These are phyloP conservation scores for Mayetiola destructor DNA, from an alignment of 2,888 invertebrate species.

Conservation along the genomic window DNA sequence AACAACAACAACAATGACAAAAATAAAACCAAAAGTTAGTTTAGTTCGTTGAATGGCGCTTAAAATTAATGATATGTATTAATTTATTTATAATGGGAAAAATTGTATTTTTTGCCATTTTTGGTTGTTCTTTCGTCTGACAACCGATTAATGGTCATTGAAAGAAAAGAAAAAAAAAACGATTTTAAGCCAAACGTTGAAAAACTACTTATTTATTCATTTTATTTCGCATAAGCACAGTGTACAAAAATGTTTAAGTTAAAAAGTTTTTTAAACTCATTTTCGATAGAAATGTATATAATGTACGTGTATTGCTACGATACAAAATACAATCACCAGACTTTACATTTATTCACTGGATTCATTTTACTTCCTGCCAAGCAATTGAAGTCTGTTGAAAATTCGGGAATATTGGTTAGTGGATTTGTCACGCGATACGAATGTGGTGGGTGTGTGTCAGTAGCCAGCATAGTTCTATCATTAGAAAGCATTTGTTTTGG, in stretches of 20 bases:
- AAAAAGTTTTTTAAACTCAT: not conserved
- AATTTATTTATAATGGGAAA: no score
- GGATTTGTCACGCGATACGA: not conserved
- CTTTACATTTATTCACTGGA: not conserved
- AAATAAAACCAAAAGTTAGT: no score
- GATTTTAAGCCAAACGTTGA: no score
- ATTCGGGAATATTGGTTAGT: not conserved
- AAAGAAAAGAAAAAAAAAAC: not conserved
- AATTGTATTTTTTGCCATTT: no score
- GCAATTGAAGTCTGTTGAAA: not conserved
- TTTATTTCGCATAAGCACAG: not conserved
- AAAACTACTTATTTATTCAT: not conserved
- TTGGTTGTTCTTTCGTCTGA: no score
- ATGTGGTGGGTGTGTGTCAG: not conserved
- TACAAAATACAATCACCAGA: not conserved
- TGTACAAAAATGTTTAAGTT: not conserved
- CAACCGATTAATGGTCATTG: not conserved
- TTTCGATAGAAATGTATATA: not conserved
- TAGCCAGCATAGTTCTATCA: no score
- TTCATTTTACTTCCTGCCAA: not conserved
- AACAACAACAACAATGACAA: no score
- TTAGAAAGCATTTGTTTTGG: not conserved
- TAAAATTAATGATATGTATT: no score
- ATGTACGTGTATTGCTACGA: not conserved
- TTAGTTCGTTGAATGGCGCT: no score